Base-by-base conservation (phyloP, 2,113 vertebrate species). In the Sturnira hondurensis region DNA sequence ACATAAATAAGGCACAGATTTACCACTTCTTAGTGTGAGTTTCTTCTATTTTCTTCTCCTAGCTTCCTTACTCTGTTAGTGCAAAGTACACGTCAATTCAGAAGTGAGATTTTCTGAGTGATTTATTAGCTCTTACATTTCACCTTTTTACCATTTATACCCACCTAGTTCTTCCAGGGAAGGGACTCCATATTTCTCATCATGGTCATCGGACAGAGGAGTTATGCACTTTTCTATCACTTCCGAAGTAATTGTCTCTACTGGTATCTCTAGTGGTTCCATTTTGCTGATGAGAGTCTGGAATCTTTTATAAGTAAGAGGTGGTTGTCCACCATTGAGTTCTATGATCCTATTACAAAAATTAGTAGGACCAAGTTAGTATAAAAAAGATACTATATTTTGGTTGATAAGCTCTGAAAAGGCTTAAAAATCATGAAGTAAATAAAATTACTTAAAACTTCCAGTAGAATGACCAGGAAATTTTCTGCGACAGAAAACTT, bases 281-380 rank as follows among this genome's bases (percentile, higher is more conserved):
- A 99, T 99, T 81, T 99, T 99, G 94, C 99, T 99, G 98, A 99
- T 99, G 0, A 99, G 98, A 67, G 99, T 99, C 98, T 99, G 99
- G 98, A 99, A 99, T 95, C 99, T 98, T 97, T 99, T 99, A 97
- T 99, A 99, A 70, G 99, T 99, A 87, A 99, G 99, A 91, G 99
- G 99, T 1, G 99, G 99, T 91, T 99, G 99, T 36, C 99, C 99
- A 76, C 99, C 99, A 94, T 99, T 99, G 78, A 99, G 95, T 98
- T 99, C 99, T 98, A 99, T 99, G 98, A 99, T 99, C 98, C 99
- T 99, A 52, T 93, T 80, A 41, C 33, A 95, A 77, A 45, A 82
- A 41, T 45, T 33, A 88, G 52, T 50, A 95, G 94, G 96, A 91
- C 63, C 85, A 36, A 90, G 56, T 92, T 41, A 97, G n/a, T 31